Conservation (phyloP, 2,797 vertebrate species). For the Fistularia tabacaria region DNA sequence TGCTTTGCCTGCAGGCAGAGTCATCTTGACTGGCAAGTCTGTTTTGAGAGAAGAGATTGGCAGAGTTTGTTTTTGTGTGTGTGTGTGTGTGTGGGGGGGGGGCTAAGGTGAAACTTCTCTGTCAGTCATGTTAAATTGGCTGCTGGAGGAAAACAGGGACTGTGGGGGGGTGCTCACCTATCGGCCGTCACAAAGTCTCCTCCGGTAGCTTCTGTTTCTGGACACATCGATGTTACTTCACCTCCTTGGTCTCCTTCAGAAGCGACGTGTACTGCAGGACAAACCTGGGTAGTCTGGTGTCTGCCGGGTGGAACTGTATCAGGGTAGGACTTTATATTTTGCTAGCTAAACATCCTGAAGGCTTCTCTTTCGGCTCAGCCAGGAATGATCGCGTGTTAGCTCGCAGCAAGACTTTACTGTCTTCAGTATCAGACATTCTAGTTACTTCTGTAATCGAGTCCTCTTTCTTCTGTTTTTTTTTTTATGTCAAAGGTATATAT, state of each 20-base stretch:
- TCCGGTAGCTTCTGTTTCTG: constrained; percentile 7
- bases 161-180: too few relatives aligned
- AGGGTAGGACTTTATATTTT: too few relatives aligned
- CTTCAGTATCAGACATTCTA: too few relatives aligned
- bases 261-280: background rate
- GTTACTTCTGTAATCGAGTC: too few relatives aligned
- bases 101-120: constrained; percentile 29
- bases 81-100: constrained; percentile 1
- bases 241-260: too few relatives aligned
- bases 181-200: too few relatives aligned
- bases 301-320: background rate
- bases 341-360: too few relatives aligned
- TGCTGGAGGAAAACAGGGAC: constrained; percentile 11
- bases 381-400: too few relatives aligned
- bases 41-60: constrained; percentile 38
- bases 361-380: too few relatives aligned
- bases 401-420: too few relatives aligned
- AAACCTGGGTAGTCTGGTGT: constrained; percentile 1
- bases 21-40: constrained; percentile 35
- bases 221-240: constrained; percentile 15
- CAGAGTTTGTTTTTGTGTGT: constrained; percentile 30
- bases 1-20: constrained; percentile 24
- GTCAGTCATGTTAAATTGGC: constrained; percentile 62
- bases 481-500: too few relatives aligned
- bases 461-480: too few relatives aligned